Percentiles rank a stretch among this genome's conserved stretches.
Conservation (phyloP, 2,113 vertebrate genomes). For the Oreocharis arfaki region DNA sequence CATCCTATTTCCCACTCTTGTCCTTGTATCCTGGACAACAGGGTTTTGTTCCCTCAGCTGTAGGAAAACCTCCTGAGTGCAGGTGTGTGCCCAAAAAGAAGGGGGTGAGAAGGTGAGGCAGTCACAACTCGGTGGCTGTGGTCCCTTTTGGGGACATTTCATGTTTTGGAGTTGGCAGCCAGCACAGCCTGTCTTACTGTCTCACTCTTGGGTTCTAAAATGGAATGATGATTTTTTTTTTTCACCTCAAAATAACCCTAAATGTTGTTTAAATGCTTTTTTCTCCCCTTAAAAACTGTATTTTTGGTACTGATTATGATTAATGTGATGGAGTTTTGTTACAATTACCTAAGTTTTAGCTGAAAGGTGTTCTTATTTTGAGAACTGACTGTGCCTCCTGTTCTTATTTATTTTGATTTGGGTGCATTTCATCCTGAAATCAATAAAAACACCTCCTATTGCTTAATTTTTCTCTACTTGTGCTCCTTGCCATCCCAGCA, state of each 20-base stretch:
- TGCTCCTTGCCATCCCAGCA: background rate
- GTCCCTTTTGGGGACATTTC: background rate
- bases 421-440: background rate
- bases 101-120: background rate
- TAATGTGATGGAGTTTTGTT: background rate
- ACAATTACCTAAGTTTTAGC: background rate
- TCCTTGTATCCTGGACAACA: background rate
- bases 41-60: background rate
- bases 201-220: background rate
- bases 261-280: background rate
- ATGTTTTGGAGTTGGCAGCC: background rate
- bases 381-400: background rate
- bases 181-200: background rate
- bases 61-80: background rate
- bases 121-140: background rate
- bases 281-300: background rate
- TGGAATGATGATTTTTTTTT: background rate
- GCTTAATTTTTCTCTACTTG: background rate
- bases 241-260: background rate
- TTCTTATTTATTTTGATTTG: background rate
- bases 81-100: background rate
- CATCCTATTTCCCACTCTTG: background rate
- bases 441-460: background rate
- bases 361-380: background rate
- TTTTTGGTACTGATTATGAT: background rate